Conservation (phyloP, 2,797 vertebrate genomes). For the Rhabdomys pumilio region DNA sequence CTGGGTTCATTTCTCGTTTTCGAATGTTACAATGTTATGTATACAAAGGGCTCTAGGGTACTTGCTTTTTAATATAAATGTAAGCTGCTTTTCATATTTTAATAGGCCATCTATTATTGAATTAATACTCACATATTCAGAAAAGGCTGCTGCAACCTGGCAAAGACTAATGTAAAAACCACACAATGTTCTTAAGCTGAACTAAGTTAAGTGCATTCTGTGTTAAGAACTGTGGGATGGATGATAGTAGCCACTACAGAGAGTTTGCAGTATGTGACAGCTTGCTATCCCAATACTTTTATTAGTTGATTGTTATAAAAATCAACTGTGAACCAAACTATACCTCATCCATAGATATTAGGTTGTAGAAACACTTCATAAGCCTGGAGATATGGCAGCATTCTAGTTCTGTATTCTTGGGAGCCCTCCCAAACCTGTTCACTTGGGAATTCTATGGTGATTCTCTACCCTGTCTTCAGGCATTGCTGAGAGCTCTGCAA, state of each 20-base stretch:
- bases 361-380: conserved; percentile 28
- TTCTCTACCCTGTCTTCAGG: background rate
- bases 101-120: background rate
- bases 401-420: background rate
- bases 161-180: background rate
- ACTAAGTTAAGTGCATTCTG: background rate
- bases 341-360: background rate
- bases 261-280: background rate
- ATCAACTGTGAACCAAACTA: background rate
- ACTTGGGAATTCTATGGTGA: background rate
- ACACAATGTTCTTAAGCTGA: background rate
- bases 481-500: background rate
- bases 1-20: background rate
- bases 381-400: background rate
- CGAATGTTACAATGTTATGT: background rate
- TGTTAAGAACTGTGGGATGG: background rate
- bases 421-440: background rate
- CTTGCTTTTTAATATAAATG: background rate
- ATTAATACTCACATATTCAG: conserved; percentile 6
- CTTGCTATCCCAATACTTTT: background rate
- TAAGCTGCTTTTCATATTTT: conserved; percentile 16
- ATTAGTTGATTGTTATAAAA: conserved; percentile 7
- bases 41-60: background rate
- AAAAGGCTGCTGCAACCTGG: background rate
- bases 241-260: background rate